These are phyloP conservation scores for Drosophila albomicans DNA, from an alignment of 1,140 invertebrate species.

Conservation along the genomic window DNA sequence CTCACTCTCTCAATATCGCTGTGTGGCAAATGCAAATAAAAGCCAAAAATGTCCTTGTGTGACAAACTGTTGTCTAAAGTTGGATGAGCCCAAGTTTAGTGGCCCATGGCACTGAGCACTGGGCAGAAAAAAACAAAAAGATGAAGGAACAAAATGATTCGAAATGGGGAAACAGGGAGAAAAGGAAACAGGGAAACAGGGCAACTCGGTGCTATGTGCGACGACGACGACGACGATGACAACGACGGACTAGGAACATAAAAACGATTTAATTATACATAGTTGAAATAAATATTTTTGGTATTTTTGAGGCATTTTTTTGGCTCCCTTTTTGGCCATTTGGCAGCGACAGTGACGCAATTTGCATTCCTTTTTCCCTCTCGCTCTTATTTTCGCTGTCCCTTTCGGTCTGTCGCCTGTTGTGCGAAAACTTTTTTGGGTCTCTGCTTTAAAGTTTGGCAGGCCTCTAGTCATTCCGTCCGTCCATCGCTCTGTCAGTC, in stretches of 20 bases:
- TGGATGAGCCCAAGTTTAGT: slow-evolving; percentile 32
- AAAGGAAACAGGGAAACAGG: neutral
- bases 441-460: slow-evolving; percentile 54
- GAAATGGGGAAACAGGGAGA: neutral
- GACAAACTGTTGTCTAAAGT: slow-evolving; percentile 27
- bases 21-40: neutral
- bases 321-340: slow-evolving; percentile 68
- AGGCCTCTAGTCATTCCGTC: slow-evolving; percentile 29
- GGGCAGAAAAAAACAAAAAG: neutral
- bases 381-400: neutral
- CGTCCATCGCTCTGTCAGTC: neutral
- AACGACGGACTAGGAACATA: slow-evolving; percentile 19
- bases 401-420: slow-evolving; percentile 21
- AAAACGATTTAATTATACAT: slow-evolving; percentile 56
- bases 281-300: slow-evolving; percentile 53
- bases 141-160: too few relatives aligned
- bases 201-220: slow-evolving; percentile 3
- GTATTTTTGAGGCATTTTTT: slow-evolving; percentile 46
- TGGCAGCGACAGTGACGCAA: slow-evolving; percentile 70
- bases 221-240: too few relatives aligned
- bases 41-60: slow-evolving; percentile 41
- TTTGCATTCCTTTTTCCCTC: slow-evolving; percentile 49
- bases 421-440: slow-evolving; percentile 60
- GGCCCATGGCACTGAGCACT: slow-evolving; percentile 15
- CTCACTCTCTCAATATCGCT: too few relatives aligned